Evolutionary conservation across 2,797 vertebrate genomes (phyloP).

Genomic region (Oreochromis grahami): DNA sequence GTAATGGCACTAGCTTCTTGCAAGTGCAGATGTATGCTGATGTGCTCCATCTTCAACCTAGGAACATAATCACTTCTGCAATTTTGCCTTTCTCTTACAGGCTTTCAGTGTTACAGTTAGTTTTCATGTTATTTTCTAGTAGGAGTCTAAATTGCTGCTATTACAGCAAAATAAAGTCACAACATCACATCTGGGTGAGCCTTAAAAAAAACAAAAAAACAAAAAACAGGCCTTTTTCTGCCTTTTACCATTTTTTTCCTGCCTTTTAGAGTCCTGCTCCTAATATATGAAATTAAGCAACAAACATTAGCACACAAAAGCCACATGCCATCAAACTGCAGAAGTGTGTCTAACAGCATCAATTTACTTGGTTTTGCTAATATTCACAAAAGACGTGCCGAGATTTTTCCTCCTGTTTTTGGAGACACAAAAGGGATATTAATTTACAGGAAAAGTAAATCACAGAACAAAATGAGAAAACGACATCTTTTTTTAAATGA

Average conservation of each 20-base stretch:
- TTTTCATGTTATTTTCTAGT: background rate
- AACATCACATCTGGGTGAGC: background rate
- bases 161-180: background rate
- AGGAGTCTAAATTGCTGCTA: background rate
- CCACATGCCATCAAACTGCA: background rate
- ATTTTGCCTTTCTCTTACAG: background rate
- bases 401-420: background rate
- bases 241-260: background rate
- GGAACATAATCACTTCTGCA: background rate
- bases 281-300: background rate
- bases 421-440: background rate
- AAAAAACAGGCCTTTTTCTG: background rate
- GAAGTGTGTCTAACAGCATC: background rate
- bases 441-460: background rate
- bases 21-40: background rate
- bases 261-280: background rate
- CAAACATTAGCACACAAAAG: background rate
- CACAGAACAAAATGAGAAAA: background rate
- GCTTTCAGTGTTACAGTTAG: background rate
- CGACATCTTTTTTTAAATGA: background rate
- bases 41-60: background rate
- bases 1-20: background rate
- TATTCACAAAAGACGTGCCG: background rate
- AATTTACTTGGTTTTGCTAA: background rate
- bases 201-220: background rate